phyloP scores from a whole-genome alignment of 2,888 invertebrate genomes.

The Molorchus minor region DNA sequence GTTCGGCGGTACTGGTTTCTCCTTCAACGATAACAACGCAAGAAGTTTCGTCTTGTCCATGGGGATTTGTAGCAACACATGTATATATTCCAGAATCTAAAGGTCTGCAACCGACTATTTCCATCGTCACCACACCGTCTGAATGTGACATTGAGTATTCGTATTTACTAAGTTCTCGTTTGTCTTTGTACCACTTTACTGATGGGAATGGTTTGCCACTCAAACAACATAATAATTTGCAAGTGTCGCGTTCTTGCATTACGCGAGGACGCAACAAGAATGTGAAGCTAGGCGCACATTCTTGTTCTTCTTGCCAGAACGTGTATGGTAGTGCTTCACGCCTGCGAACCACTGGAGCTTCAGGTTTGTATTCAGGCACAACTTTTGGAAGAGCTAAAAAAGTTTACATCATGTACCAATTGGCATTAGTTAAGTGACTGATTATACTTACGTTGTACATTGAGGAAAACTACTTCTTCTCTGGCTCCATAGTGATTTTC shows the following conservation, averaged over 20 bases:
- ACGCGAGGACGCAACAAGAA: slow-evolving; percentile 98
- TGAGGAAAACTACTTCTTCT: slow-evolving; percentile 96
- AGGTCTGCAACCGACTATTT: slow-evolving; percentile 93
- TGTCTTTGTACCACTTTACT: slow-evolving; percentile 93
- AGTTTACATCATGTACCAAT: slow-evolving; percentile 5
- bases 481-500: slow-evolving; percentile 96
- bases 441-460: slow-evolving; percentile 89
- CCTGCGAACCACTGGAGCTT: slow-evolving; percentile 75
- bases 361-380: slow-evolving; percentile 73
- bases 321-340: slow-evolving; percentile 86
- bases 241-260: slow-evolving; percentile 94
- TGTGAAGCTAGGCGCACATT: slow-evolving; percentile 95
- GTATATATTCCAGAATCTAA: slow-evolving; percentile 97
- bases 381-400: slow-evolving; percentile 78
- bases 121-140: slow-evolving; percentile 96
- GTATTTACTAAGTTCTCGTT: slow-evolving; percentile 87
- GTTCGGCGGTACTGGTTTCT: slow-evolving; percentile 78
- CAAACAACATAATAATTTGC: slow-evolving; percentile 97
- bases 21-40: slow-evolving; percentile 97
- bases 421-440: not conserved
- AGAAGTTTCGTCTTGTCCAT: slow-evolving; percentile 94
- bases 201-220: slow-evolving; percentile 94
- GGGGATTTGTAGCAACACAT: slow-evolving; percentile 91
- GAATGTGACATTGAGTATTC: slow-evolving; percentile 91
- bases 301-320: slow-evolving; percentile 92